Base-by-base conservation (phyloP, 2,888 invertebrate species). In the Agrilus mali region DNA sequence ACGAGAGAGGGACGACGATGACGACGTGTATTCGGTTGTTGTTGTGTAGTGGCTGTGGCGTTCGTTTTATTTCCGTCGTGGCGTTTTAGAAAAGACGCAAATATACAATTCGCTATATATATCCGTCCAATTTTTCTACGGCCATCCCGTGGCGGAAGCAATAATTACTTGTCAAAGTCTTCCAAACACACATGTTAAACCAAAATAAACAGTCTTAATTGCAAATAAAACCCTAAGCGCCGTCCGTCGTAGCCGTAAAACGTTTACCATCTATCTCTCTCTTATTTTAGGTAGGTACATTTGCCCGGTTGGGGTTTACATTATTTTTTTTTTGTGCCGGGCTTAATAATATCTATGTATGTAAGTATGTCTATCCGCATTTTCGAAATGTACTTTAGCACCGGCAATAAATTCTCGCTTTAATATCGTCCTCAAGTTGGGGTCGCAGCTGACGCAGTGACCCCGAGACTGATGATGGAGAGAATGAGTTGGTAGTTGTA, bases 371-470 rank as follows among this genome's bases (percentile, higher is more conserved):
- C 20, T 20, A 20, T 20, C 20, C 20, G 20, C 4, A 20, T 20
- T 20, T 20, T 35, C 14, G 27, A 27, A 27, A 27, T 27, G 10
- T 27, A 27, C 8, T 27, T 27, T 27, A 27, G 52, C 44, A 46
- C 44, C 47, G 43, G 59, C 61, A 50, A 65, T 66, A 66, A 66
- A 66, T 66, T 65, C 57, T 57, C 53, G 54, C 60, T 64, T 66
- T 66, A 66, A 66, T 66, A 66, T 65, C 64, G 61, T 57, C 59
- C 59, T 53, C 47, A 56, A 53, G 55, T 53, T 55, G 55, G 60
- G 61, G 61, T 62, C 62, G 63, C 67, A 67, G 66, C 67, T 67
- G 67, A 64, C 67, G 67, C 64, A 46, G 43, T 49, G 48, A 45
- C 51, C 46, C 51, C 43, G 52, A 45, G 46, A 49, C 56, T 58